phyloP scores from a whole-genome alignment of 2,888 invertebrate species.

The Lithophane semibrunnea region DNA sequence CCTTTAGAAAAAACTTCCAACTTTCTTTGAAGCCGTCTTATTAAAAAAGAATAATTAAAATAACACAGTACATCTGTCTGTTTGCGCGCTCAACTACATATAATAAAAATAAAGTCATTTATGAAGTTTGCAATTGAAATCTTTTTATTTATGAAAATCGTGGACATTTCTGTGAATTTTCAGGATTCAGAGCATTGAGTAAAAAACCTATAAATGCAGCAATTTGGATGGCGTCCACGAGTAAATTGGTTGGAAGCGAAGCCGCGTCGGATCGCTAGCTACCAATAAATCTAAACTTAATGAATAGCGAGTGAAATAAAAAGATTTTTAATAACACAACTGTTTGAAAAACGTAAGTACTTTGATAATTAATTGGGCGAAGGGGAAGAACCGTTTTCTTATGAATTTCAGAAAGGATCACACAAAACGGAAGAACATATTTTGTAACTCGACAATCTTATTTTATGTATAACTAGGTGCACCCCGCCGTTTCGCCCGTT shows the following conservation, averaged over 20 bases:
- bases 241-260: conserved; percentile 45
- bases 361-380: conserved; percentile 54
- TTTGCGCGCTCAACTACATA: conserved; percentile 12
- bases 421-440: background rate
- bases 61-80: conserved; percentile 17
- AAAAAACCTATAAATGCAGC: conserved; percentile 35
- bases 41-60: conserved; percentile 20
- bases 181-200: conserved; percentile 15
- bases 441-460: too few species aligned
- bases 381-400: conserved; percentile 21
- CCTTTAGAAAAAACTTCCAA: conserved; percentile 42
- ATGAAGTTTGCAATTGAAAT: conserved; percentile 2
- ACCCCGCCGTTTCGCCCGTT: too few species aligned
- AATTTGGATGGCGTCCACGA: conserved; percentile 45
- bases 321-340: conserved; percentile 58
- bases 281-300: conserved; percentile 59
- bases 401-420: conserved; percentile 1
- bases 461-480: background rate
- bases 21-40: conserved; percentile 30
- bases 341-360: conserved; percentile 51
- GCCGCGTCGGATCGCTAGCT: conserved; percentile 31
- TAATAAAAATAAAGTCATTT: conserved; percentile 11
- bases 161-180: conserved; percentile 20
- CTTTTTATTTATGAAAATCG: background rate
- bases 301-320: conserved; percentile 49